Percentiles rank a stretch among this genome's conserved stretches.
Conservation (phyloP, 2,113 vertebrate species). For the Ptilorrhoa leucosticta region DNA sequence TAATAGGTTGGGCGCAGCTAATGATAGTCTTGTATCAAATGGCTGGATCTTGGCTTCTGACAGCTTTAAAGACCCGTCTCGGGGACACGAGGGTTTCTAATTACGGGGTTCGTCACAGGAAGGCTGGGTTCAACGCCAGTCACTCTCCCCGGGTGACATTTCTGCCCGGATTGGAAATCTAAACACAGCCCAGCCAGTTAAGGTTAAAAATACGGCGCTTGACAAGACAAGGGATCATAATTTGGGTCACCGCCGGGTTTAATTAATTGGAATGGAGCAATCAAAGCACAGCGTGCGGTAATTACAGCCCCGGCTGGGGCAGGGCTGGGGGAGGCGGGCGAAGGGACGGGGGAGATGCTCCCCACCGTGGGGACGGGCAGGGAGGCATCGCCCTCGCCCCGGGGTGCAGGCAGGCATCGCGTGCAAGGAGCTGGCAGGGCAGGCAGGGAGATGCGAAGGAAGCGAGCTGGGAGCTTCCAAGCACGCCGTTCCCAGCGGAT, state of each 20-base stretch:
- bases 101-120: constrained; percentile 71
- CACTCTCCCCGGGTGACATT: constrained; percentile 74
- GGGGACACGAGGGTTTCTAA: constrained; percentile 74
- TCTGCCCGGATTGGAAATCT: constrained; percentile 76
- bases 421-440: not conserved
- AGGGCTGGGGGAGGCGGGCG: not conserved
- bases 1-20: constrained; percentile 68
- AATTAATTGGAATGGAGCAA: constrained; percentile 82
- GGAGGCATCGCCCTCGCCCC: not conserved
- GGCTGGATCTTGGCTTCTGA: constrained; percentile 71
- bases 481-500: not conserved
- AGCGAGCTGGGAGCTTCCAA: not conserved
- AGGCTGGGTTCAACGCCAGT: constrained; percentile 67
- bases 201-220: constrained; percentile 77
- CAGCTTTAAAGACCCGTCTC: constrained; percentile 74
- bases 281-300: constrained; percentile 69
- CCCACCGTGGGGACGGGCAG: not conserved
- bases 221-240: constrained; percentile 73
- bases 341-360: constrained; percentile 20
- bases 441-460: not conserved
- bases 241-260: constrained; percentile 78
- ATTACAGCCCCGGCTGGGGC: constrained; percentile 71
- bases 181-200: constrained; percentile 69
- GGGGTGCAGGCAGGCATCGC: not conserved
- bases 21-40: constrained; percentile 73